Evolutionary conservation across 2,888 invertebrate species (phyloP), one percentile per base, ranked within the genome.

Genomic region (Machimus atricapillus): DNA sequence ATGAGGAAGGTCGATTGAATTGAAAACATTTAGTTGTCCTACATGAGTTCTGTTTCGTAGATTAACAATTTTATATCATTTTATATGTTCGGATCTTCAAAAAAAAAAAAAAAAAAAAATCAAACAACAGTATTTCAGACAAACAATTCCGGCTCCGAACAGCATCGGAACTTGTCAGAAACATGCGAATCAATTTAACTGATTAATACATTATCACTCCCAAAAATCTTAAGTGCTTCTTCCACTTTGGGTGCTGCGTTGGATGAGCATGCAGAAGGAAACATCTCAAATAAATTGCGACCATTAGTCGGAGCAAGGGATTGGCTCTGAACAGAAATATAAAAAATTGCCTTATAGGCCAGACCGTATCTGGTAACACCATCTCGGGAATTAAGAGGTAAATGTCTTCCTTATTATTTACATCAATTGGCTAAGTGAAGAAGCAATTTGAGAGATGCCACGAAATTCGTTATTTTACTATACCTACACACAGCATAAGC

Each of bases 381-480:
- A 79, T 46, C 78, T 43, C 3, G 40, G 16, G 46, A 79, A 52
- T 52, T 40, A 78, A 79, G 46, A 79, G 52, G 79, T 58, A 82
- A 66, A 82, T 82, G 58, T 82, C 82, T 82, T 82, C 82, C 82
- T 82, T 82, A 82, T 82, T 82, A 82, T 52, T 58, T 58, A 58
- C 82, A 66, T 66, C 82, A 82, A 82, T 82, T 82, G 82, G 23
- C 82, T 82, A 82, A 82, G 82, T 82, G 82, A 58, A 82, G 82
- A 66, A 58, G 82, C 82, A 82, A 82, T 82, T 82, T 58, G 58
- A 66, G 58, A 34, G 14, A 34, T 58, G 37, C 52, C 34, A 34
- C 37, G 58, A 82, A 82, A 58, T 46, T 58, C 23, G 58, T 46
- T 46, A 4, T 37, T 37, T 58, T 78, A 78, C 78, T 40, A 76